Base-by-base conservation (phyloP, 2,888 invertebrate genomes). In the Amblyjoppa proteus region DNA sequence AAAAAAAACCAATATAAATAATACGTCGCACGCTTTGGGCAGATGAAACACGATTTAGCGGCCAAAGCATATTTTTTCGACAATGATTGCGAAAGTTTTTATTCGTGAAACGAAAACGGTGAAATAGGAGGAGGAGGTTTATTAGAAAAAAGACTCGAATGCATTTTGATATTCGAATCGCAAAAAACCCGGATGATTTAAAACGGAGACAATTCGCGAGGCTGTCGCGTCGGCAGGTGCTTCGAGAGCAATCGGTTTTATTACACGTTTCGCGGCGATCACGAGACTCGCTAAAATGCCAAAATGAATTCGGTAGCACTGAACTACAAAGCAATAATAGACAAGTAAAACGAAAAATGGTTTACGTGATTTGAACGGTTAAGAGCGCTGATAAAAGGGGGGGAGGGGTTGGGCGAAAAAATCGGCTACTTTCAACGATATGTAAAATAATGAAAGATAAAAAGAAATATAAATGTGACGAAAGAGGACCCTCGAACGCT, bases 241-340 rank as follows among this genome's bases (percentile, higher is more conserved):
- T 82, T 81, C 58, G 81, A 79, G 38, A 66, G 70, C 25, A 69
- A 66, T 41, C 51, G 34, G 74, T 49, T 71, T 45, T 31, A 69
- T 75, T 51, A 51, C 25, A 41, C 3, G 68, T 31, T 56, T 74
- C 66, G 41, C 28, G 78, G 58, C 91, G 89, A 91, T 92, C 91
- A 20, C 89, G 90, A 90, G 90, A 92, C 90, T 92, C 90, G 91
- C 90, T 91, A 89, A 87, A 91, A 93, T 92, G 92, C 93, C 93
- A 93, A 93, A 94, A 90, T 89, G 84, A 92, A 91, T 91, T 91
- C 90, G 90, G 89, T 92, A 92, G 90, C 91, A 92, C 90, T 92
- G 91, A 92, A 90, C 88, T 90, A 91, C 86, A 93, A 64, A 94
- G 93, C 93, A 94, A 93, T 93, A 94, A 92, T 92, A 91, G 89